These are phyloP conservation scores for Shargacucullia verbasci DNA, from an alignment of 2,888 invertebrate species.

Conservation along the genomic window DNA sequence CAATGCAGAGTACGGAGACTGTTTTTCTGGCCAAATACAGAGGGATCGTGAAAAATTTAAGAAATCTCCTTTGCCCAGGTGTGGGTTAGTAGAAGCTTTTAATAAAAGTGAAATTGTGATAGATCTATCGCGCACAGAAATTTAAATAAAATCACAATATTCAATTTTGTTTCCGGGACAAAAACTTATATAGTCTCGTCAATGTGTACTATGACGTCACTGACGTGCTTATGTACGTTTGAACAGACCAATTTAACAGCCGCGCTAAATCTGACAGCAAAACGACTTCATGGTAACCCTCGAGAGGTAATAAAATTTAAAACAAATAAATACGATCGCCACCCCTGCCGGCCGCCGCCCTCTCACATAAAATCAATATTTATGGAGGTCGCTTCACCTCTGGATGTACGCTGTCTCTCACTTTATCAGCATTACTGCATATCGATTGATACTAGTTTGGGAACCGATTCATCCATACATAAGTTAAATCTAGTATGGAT, in stretches of 20 bases:
- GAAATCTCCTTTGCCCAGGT: no score
- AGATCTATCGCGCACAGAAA: no score
- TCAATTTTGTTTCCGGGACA: no score
- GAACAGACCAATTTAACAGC: no score
- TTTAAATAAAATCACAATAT: no score
- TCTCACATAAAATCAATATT: constrained; percentile 85
- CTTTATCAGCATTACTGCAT: constrained; percentile 53
- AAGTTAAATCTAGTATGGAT: neutral
- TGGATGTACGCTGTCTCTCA: constrained; percentile 49
- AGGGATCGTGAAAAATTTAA: no score
- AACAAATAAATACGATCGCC: constrained; percentile 43
- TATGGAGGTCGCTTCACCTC: constrained; percentile 71
- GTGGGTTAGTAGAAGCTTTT: no score
- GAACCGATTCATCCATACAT: constrained; percentile 6
- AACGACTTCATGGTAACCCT: neutral
- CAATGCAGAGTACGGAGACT: neutral
- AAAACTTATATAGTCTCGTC: no score
- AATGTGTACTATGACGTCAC: no score
- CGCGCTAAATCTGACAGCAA: neutral
- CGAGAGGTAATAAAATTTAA: constrained; percentile 7
- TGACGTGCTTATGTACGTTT: no score
- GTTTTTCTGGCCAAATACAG: no score
- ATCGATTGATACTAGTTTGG: constrained; percentile 36
- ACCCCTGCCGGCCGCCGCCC: constrained; percentile 70
- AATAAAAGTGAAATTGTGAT: no score